Evolutionary conservation across 1,140 invertebrate genomes (phyloP).

Genomic region (Ephestia elutella): DNA sequence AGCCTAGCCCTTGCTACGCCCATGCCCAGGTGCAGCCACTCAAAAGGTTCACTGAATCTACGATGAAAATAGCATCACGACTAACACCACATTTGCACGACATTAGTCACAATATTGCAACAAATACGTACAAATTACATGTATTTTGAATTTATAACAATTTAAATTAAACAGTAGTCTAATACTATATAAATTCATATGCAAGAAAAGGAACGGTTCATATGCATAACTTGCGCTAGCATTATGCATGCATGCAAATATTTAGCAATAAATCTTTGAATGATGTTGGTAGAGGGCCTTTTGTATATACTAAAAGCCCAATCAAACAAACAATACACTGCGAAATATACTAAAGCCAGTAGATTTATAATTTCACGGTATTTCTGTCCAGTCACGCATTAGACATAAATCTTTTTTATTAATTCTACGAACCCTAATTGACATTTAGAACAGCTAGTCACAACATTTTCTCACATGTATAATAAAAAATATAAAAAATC

Average conservation of each 20-base stretch:
- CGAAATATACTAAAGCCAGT: neutral
- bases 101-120: neutral
- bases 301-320: neutral
- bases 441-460: neutral
- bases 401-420: neutral
- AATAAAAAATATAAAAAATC: no score
- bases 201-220: no score
- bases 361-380: neutral
- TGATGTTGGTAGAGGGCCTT: no score
- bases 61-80: neutral
- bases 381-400: neutral
- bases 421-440: neutral
- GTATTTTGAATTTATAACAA: no score
- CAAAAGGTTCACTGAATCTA: no score
- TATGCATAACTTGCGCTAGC: no score
- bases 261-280: no score
- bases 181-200: no score
- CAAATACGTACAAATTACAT: no score
- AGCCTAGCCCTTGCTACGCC: neutral
- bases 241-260: no score
- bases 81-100: neutral
- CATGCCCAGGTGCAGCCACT: neutral
- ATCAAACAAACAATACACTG: neutral
- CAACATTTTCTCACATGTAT: neutral
- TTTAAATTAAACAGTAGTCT: no score